Percentiles rank a stretch among this genome's conserved stretches.
Evolutionary conservation across 2,113 vertebrate genomes (phyloP).

Genomic region (Triplophysa dalaica): DNA sequence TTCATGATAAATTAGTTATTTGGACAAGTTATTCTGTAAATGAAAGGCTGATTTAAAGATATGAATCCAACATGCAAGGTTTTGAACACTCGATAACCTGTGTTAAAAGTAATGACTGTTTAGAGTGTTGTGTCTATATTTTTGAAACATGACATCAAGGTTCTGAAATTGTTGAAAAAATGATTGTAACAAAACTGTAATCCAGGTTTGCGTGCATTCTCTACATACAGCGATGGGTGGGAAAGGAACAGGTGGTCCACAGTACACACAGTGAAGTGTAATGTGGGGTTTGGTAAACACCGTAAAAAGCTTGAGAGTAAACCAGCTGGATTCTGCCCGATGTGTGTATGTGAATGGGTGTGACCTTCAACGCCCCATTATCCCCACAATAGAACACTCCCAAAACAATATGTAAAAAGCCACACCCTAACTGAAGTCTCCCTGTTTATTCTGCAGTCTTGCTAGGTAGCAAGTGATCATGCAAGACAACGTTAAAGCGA

Average conservation of each 20-base stretch:
- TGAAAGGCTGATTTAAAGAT: no score
- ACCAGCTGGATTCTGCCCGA: constrained; percentile 59
- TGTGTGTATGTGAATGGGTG: constrained; percentile 48
- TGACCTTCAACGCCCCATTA: constrained; percentile 29
- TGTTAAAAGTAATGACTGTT: no score
- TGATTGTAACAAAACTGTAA: no score
- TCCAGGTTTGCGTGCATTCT: neutral
- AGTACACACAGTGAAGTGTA: constrained; percentile 45
- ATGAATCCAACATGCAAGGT: no score
- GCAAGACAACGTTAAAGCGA: neutral
- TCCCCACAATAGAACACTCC: constrained; percentile 8
- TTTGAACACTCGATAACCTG: no score
- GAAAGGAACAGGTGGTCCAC: constrained; percentile 59
- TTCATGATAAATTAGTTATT: no score
- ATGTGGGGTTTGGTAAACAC: constrained; percentile 60
- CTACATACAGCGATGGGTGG: constrained; percentile 35
- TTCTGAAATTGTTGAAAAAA: no score
- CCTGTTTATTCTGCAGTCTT: neutral
- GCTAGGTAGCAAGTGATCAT: neutral
- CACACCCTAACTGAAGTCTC: constrained; percentile 24
- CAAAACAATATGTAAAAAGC: constrained; percentile 19
- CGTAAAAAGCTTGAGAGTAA: constrained; percentile 34
- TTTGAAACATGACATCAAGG: no score
- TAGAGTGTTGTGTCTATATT: no score
- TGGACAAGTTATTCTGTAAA: no score